Conservation (phyloP, 2,888 invertebrate species). For the Pterostichus madidus region DNA sequence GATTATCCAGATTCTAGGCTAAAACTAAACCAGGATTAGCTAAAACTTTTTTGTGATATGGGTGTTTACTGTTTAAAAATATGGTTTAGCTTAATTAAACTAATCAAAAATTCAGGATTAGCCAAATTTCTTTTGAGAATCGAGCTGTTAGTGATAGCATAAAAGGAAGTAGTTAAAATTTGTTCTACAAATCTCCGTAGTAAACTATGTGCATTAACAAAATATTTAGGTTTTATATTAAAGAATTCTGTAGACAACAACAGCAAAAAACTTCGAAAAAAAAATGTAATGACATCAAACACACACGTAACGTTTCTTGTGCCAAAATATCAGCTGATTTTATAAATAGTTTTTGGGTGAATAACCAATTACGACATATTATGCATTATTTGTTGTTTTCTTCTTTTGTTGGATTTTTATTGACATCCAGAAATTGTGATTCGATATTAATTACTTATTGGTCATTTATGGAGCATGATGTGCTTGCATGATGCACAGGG, state of each 20-base stretch:
- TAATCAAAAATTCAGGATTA: no score
- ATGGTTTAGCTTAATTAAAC: no score
- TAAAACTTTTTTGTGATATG: no score
- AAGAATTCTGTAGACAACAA: no score
- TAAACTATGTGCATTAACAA: neutral
- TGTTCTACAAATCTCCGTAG: neutral
- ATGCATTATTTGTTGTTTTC: neutral
- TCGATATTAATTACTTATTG: neutral
- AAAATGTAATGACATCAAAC: conserved; percentile 21
- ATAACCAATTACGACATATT: conserved; percentile 24
- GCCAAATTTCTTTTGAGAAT: no score
- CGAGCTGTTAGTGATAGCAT: no score
- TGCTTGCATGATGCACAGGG: neutral
- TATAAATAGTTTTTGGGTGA: conserved; percentile 30
- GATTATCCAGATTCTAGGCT: no score
- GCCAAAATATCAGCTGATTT: conserved; percentile 50
- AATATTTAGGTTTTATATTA: neutral
- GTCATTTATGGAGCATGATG: neutral
- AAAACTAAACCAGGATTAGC: no score
- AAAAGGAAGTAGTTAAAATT: no score
- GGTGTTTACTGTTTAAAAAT: no score
- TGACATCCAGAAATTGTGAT: neutral
- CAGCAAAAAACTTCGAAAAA: neutral
- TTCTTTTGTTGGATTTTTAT: neutral
- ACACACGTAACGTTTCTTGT: conserved; percentile 10